Evolutionary conservation across 2,888 invertebrate genomes (phyloP), one percentile per base, ranked within the genome.

Genomic region (Hydroisotoma schaefferi): DNA sequence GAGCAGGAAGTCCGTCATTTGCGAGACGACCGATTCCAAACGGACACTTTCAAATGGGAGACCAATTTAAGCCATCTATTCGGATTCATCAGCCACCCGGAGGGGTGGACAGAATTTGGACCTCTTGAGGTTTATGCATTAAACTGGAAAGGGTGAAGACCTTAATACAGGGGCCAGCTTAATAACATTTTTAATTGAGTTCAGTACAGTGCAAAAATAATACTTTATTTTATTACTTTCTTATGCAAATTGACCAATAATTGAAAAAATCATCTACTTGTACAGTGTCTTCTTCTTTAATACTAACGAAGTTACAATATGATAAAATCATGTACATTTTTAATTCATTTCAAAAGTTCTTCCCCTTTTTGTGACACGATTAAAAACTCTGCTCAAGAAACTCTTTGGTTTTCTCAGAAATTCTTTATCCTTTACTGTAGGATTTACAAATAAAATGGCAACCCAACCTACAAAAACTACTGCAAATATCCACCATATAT

Each of bases 401-500:
- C 12, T 37, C 51, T 33, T 55, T 8, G 63, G 63, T 10, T 23
- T 28, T 53, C 55, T 28, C n/a, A 49, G n/a, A 26, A 64, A 59
- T 15, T 28, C 29, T n/a, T 23, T 23, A 59, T 70, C 69, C 20
- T 49, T 65, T 20, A 40, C 23, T 15, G 68, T 68, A 2, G 65
- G 65, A 12, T 47, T 55, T 2, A 70, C 63, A 51, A 67, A 68
- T 15, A 65, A 22, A 12, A 64, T 38, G 8, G 61, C 33, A 1
- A 59, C 10, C 63, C 62, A 65, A 2, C 70, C 70, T 40, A 61
- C 26, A 2, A 57, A 25, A 15, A 70, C 68, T 12, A 70, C 46
- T 2, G 37, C 61, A 12, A 63, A 55, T 40, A 68, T 67, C 70
- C 70, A 70, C 60, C 63, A 68, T 1, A 55, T 60, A 55, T 70